These are phyloP conservation scores for Eidolon helvum DNA, from an alignment of 2,113 vertebrate genomes.

Conservation along the genomic window DNA sequence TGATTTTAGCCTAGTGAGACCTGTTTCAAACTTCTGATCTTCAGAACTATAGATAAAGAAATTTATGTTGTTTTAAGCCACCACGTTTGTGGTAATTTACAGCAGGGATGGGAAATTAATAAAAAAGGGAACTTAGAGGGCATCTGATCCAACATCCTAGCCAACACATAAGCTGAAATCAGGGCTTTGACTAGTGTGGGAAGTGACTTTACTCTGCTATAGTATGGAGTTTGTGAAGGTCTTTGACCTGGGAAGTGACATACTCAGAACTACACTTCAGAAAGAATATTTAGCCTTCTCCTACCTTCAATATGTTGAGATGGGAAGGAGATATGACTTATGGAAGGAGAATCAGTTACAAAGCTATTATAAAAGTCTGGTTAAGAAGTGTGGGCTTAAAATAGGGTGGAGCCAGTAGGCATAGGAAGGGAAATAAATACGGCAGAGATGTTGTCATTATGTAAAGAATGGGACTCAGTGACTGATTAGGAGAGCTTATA, in stretches of 20 bases:
- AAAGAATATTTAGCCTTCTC: background rate
- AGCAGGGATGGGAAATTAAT: background rate
- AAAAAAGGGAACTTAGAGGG: background rate
- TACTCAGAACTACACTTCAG: background rate
- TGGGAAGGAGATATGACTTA: background rate
- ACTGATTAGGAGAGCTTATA: background rate
- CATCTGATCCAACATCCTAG: background rate
- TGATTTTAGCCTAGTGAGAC: background rate
- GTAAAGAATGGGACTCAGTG: background rate
- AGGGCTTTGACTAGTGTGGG: background rate
- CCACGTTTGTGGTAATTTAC: background rate
- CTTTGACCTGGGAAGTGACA: background rate
- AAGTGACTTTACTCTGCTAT: background rate
- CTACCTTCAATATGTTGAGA: background rate
- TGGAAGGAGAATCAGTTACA: background rate
- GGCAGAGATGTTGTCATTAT: background rate
- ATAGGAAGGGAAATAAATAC: background rate
- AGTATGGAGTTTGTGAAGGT: background rate
- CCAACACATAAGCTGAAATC: background rate
- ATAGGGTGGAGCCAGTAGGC: background rate
- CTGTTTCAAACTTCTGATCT: background rate
- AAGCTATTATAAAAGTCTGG: background rate
- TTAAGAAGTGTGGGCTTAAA: background rate
- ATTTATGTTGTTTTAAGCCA: background rate
- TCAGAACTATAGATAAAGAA: background rate